Evolutionary conservation across 2,888 invertebrate genomes (phyloP).

Genomic region (Strigamia crassipes): DNA sequence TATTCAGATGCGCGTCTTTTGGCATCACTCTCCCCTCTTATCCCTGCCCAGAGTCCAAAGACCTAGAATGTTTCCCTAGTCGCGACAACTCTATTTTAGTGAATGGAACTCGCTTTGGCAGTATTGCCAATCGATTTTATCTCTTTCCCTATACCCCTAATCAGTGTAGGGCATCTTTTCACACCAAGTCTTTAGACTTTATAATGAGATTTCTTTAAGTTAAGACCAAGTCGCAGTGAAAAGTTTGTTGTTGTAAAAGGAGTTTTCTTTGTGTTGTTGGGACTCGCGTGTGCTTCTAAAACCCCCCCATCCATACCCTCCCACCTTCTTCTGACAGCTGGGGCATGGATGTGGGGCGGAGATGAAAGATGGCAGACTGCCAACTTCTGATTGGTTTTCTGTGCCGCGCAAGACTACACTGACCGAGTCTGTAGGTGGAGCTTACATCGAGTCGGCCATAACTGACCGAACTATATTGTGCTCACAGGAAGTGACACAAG

Average conservation of each 20-base stretch:
- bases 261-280: constrained; percentile 29
- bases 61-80: neutral
- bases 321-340: constrained; percentile 44
- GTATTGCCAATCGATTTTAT: constrained; percentile 30
- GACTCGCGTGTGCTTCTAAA: constrained; percentile 14
- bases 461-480: constrained; percentile 46
- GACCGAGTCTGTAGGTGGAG: constrained; percentile 43
- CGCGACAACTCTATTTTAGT: constrained; percentile 40
- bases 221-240: neutral
- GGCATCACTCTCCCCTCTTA: constrained; percentile 6
- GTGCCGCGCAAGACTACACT: constrained; percentile 46
- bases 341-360: constrained; percentile 43
- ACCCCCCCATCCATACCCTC: constrained; percentile 31
- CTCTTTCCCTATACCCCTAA: neutral
- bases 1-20: constrained; percentile 31
- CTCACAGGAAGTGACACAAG: constrained; percentile 19
- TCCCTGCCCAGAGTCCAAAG: constrained; percentile 7
- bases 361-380: constrained; percentile 44
- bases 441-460: constrained; percentile 45
- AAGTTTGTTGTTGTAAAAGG: constrained; percentile 7
- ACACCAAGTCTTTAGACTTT: constrained; percentile 14
- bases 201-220: constrained; percentile 3
- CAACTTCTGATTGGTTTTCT: constrained; percentile 46
- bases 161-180: constrained; percentile 14
- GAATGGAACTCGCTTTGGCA: constrained; percentile 6